These are phyloP conservation scores for Drosophila kuntzei DNA, from an alignment of 2,888 invertebrate genomes.

Conservation along the genomic window DNA sequence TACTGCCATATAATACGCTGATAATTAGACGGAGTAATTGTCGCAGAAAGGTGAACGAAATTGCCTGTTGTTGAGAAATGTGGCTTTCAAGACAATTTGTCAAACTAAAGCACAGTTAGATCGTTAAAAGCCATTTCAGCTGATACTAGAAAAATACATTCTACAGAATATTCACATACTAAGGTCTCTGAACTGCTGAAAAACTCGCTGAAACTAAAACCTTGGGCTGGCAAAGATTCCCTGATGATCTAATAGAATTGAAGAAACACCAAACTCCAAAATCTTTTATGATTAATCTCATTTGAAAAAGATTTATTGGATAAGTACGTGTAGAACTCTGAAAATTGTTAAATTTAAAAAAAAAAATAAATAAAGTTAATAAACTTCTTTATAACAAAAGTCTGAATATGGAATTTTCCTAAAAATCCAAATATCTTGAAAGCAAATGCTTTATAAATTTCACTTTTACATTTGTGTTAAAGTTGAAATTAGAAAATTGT, in stretches of 20 bases:
- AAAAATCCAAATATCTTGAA: too few relatives aligned
- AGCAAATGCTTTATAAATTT: too few relatives aligned
- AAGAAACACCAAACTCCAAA: too few relatives aligned
- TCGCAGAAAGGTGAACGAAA: slow-evolving; percentile 35
- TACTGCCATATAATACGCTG: slow-evolving; percentile 19
- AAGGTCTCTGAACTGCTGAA: slow-evolving; percentile 10
- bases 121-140: slow-evolving; percentile 21
- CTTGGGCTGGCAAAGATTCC: background rate
- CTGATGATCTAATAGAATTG: background rate
- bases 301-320: too few relatives aligned
- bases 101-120: slow-evolving; percentile 40
- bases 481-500: too few relatives aligned
- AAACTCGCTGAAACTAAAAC: background rate
- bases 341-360: too few relatives aligned
- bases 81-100: slow-evolving; percentile 25
- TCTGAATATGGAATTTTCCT: too few relatives aligned
- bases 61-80: slow-evolving; percentile 21
- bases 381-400: too few relatives aligned
- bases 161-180: background rate
- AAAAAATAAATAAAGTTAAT: too few relatives aligned
- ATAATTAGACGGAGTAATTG: slow-evolving; percentile 50
- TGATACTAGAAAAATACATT: slow-evolving; percentile 1
- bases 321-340: too few relatives aligned
- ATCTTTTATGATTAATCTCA: too few relatives aligned
- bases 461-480: too few relatives aligned